Base-by-base conservation (phyloP, 2,888 invertebrate genomes). In the Drosophila ezoana region DNA sequence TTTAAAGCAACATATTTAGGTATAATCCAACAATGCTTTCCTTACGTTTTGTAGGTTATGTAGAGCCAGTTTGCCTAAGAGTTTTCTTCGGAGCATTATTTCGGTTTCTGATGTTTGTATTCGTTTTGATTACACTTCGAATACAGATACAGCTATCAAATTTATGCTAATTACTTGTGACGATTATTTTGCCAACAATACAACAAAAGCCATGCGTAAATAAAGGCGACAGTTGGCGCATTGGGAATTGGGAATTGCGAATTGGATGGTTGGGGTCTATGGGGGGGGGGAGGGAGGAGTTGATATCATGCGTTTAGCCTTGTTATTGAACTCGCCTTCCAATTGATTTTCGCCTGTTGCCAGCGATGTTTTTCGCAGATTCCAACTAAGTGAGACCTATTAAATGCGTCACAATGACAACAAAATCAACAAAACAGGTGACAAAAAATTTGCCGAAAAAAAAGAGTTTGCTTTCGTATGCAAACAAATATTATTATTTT, bases 281-380 rank as follows among this genome's bases (percentile, higher is more conserved):
- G 8, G n/a, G 38, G 35, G 10, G 11, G 10, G 10, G 48, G 33
- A 37, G 10, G 11, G 10, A 13, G n/a, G n/a, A 53, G 2, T 18
- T 16, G 32, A 23, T 43, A 61, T 71, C 53, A 54, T 58, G 65
- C 54, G 40, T 51, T 72, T 69, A 79, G 70, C 87, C 84, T 85
- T 85, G 84, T 85, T 84, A 87, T 84, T 87, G 84, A 86, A 87
- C 84, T 69, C 68, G 45, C 11, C 11, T 61, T 48, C 14, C 14
- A 28, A 38, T 13, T 16, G 41, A n/a, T 40, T 44, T n/a, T 51
- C 37, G 48, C 20, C 16, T 11, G 37, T 33, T 56, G 40, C 14
- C 41, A 18, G 54, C 32, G 23, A 59, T 48, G 28, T 57, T 60
- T 66, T 79, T 79, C 73, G 41, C 70, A 72, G 65, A 64, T 59